Evolutionary conservation across 2,113 vertebrate species (phyloP), one percentile per base, ranked within the genome.

Genomic region (Rhinolophus sinicus): DNA sequence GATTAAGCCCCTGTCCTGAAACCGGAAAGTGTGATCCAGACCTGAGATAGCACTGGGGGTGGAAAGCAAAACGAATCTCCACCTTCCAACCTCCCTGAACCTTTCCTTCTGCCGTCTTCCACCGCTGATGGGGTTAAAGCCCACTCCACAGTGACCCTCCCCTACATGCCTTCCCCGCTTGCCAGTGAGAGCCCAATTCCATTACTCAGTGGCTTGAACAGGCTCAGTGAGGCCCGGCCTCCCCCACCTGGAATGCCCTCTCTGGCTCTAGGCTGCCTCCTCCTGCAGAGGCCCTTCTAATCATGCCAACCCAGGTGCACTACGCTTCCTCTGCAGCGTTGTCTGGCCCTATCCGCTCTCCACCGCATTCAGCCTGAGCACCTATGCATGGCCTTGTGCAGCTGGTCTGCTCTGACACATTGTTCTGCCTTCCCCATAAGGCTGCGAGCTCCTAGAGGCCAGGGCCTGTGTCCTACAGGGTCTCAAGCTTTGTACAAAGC

Each of bases 131-230:
- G 9, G 60, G 28, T 26, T 3, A 19, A 15, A 38, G 75, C 22
- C 62, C 67, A 56, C n/a, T 58, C 2, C 14, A 33, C 28, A 19
- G 4, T 0, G 26, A 50, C 15, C 50, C 58, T 60, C 54, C 44
- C 9, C 84, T 26, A 33, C 0, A 2, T 33, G 40, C 26, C 28
- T 14, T 7, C 24, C 9, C 3, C 0, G 2, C 15, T 40, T 8
- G 19, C 40, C 7, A 58, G 40, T 28, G 35, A 28, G 10, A 69
- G 76, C 7, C 67, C 24, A 26, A 28, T 3, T 18, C 2, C 26
- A 10, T 11, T 33, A 9, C 69, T 77, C 24, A 35, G 47, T 22
- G 15, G 11, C 54, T 2, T 14, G 40, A 54, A 28, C 0, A 13
- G 26, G 85, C 38, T 26, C 44, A 40, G 7, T 6, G 1, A 22